Conservation (phyloP, 2,113 vertebrate species). For the Prunella fulvescens region DNA sequence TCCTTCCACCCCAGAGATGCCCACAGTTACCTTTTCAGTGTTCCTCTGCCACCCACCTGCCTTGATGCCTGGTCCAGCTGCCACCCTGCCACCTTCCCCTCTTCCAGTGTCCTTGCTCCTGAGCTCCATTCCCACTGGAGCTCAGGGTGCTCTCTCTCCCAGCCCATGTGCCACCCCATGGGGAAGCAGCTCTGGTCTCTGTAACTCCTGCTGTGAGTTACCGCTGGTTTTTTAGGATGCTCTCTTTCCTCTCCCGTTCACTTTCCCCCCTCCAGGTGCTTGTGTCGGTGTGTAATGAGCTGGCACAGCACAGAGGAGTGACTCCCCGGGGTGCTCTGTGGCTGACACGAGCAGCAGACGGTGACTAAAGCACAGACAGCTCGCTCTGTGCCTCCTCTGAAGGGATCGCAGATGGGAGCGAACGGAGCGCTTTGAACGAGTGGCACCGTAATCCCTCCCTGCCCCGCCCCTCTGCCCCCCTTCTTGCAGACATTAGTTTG, state of each 20-base stretch:
- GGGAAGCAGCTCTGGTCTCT: neutral
- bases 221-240: neutral
- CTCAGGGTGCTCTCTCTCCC: neutral
- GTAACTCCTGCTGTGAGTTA: neutral
- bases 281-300: neutral
- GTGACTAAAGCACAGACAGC: conserved; percentile 28
- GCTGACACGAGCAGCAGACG: conserved; percentile 12
- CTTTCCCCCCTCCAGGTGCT: neutral
- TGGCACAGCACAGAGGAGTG: neutral
- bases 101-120: neutral
- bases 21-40: rapidly evolving
- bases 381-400: neutral
- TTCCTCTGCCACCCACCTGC: neutral
- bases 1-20: neutral
- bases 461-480: neutral
- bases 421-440: neutral
- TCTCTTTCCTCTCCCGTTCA: neutral
- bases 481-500: conserved; percentile 57
- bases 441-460: conserved; percentile 32
- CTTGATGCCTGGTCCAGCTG: neutral
- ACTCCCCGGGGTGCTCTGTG: neutral
- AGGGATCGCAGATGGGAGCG: neutral
- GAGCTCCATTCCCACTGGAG: neutral
- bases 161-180: rapidly evolving
- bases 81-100: neutral